Evolutionary conservation across 1,140 invertebrate genomes (phyloP).

Genomic region (Antheraea pernyi): DNA sequence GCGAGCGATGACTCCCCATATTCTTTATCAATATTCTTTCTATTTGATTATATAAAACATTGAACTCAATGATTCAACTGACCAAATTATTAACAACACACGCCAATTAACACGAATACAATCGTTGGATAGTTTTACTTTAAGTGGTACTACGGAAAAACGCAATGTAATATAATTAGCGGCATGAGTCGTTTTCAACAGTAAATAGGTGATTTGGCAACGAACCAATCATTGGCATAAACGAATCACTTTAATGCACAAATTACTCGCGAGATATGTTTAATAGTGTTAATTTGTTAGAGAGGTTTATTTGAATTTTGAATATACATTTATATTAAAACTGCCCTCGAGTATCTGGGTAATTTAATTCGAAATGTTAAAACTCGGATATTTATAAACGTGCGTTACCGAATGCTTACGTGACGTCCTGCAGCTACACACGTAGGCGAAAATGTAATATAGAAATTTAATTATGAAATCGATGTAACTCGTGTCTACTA

Average conservation of each 20-base stretch:
- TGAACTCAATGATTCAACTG: not conserved
- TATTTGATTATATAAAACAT: not conserved
- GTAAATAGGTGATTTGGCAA: conserved; percentile 16
- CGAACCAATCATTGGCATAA: conserved; percentile 15
- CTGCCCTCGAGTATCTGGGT: not conserved
- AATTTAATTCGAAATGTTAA: not conserved
- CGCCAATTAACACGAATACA: not conserved
- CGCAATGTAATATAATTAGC: conserved; percentile 16
- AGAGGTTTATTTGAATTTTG: not conserved
- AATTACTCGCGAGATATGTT: not conserved
- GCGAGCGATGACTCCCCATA: not conserved
- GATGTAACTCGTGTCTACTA: not conserved
- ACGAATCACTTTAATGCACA: conserved; percentile 13
- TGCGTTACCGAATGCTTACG: not conserved
- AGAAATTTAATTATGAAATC: conserved; percentile 1
- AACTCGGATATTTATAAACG: not conserved
- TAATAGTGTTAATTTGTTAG: not conserved
- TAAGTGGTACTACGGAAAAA: conserved; percentile 6
- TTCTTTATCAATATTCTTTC: not conserved
- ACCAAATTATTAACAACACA: not conserved
- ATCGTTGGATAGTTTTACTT: not conserved
- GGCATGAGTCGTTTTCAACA: conserved; percentile 11
- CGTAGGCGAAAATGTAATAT: not conserved
- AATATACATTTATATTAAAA: not conserved
- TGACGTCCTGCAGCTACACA: not conserved